These are phyloP conservation scores for Leptinotarsa tumamoca DNA, from an alignment of 2,888 invertebrate genomes.

Conservation along the genomic window DNA sequence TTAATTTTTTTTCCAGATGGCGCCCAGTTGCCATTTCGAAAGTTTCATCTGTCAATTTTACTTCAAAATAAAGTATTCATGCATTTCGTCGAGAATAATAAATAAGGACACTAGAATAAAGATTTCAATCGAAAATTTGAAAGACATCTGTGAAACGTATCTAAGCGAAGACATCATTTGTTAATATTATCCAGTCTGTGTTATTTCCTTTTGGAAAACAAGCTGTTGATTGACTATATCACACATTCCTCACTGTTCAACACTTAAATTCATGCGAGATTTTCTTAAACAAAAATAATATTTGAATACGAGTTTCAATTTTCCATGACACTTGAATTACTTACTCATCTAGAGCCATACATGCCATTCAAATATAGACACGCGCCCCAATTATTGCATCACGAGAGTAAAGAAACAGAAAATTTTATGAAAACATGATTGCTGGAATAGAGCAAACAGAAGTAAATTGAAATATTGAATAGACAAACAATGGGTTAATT, in stretches of 20 bases:
- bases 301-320: not conserved
- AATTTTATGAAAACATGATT: slow-evolving; percentile 35
- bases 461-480: slow-evolving; percentile 44
- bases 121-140: too few species aligned
- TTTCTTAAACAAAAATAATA: not conserved
- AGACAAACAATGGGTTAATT: slow-evolving; percentile 45
- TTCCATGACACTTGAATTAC: not conserved
- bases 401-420: slow-evolving; percentile 26
- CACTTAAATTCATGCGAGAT: not conserved
- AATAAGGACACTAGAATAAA: too few species aligned
- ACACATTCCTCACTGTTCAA: not conserved
- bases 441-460: slow-evolving; percentile 35
- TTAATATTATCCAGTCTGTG: too few species aligned
- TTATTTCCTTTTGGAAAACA: too few species aligned
- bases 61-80: too few species aligned
- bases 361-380: slow-evolving; percentile 17
- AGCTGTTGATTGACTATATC: too few species aligned
- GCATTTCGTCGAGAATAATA: too few species aligned
- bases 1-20: too few species aligned
- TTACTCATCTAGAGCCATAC: not conserved
- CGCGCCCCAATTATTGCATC: slow-evolving; percentile 23
- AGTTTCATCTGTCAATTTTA: too few species aligned
- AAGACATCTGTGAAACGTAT: too few species aligned
- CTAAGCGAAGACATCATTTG: too few species aligned
- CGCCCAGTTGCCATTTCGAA: too few species aligned